Evolutionary conservation across 1,140 invertebrate species (phyloP), one percentile per base, ranked within the genome.

Genomic region (Onthophagus taurus): DNA sequence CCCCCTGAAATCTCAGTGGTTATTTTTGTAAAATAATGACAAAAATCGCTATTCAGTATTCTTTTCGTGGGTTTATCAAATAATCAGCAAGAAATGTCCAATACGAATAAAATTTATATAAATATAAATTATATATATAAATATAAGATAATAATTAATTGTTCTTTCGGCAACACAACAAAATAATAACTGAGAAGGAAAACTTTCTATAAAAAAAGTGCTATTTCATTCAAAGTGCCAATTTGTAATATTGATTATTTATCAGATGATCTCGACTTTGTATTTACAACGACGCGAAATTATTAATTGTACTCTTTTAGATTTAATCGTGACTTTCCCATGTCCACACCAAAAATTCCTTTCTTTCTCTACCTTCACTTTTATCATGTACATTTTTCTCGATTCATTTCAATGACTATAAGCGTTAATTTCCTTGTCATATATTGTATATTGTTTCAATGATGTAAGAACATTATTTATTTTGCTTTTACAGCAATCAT

Each of bases 141-240:
- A n/a, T n/a, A n/a, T n/a, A n/a, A n/a, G n/a, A n/a, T n/a, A n/a
- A n/a, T n/a, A n/a, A n/a, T n/a, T n/a, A n/a, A n/a, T n/a, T n/a
- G n/a, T n/a, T n/a, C 38, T 47, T 43, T 38, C 39, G 36, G 48
- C 38, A 49, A 42, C 43, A 44, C 44, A 44, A 26, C 36, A 48
- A 39, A 48, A 48, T 42, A 44, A 47, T n/a, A n/a, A n/a, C n/a
- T n/a, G n/a, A n/a, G n/a, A 37, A 35, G 34, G 38, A 44, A 47
- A 37, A 42, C 34, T 41, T 38, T 44, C 33, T 30, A 31, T 45
- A 52, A n/a, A n/a, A n/a, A n/a, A 60, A 61, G 59, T 61, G 59
- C 59, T 61, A 59, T 59, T 61, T 60, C 52, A 53, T 55, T 55
- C 54, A 51, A 61, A 61, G 59, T 61, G 59, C 59, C 59, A 61